Percentiles rank a stretch among this genome's conserved stretches.
Evolutionary conservation across 2,113 vertebrate species (phyloP).

Genomic region (Notechis scutatus): DNA sequence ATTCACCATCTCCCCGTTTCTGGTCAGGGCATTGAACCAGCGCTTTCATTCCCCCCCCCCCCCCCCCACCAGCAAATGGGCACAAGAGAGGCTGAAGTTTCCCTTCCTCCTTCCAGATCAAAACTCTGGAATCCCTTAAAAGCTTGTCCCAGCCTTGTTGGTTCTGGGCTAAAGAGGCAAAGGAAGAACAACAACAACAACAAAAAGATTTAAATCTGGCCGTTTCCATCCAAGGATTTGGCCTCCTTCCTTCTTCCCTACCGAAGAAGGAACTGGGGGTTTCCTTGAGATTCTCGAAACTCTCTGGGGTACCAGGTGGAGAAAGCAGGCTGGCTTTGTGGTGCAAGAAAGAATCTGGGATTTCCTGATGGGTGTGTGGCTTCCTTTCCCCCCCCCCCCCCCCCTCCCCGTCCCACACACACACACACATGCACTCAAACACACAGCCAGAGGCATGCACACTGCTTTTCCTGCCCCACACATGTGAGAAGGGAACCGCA

Average conservation of each 20-base stretch:
- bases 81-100: background rate
- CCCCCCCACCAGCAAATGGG: background rate
- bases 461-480: background rate
- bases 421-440: too few species aligned
- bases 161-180: background rate
- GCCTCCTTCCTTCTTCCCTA: background rate
- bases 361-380: background rate
- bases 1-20: background rate
- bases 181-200: too few species aligned
- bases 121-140: background rate
- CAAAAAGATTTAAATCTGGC: background rate
- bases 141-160: background rate
- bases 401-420: too few species aligned
- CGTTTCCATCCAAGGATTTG: background rate
- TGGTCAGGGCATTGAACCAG: background rate
- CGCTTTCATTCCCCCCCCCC: background rate
- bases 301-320: background rate
- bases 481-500: background rate
- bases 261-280: background rate
- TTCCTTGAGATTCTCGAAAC: background rate
- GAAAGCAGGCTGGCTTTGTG: background rate
- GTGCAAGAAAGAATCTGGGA: background rate
- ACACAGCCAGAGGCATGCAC: too few species aligned
- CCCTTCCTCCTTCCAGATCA: background rate
- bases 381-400: rapidly evolving